Conservation (phyloP, 92 coral and sea anemone genomes). For the Metridium senile region DNA sequence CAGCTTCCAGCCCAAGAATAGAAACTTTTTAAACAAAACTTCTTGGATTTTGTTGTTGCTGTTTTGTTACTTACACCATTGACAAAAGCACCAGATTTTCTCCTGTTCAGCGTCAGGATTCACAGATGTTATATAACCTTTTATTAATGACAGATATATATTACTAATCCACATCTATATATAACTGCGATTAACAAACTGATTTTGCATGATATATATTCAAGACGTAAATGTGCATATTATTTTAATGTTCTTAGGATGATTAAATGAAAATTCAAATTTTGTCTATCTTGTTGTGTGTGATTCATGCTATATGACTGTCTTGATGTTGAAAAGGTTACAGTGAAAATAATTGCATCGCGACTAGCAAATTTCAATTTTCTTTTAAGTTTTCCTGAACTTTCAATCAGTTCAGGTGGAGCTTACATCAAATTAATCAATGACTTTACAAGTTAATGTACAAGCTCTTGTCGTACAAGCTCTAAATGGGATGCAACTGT, state of each 20-base stretch:
- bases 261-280: slow-evolving; percentile 5
- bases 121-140: neutral
- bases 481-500: too few species aligned
- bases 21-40: slow-evolving; percentile 5
- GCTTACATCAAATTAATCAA: too few species aligned
- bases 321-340: too few species aligned
- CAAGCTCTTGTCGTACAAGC: too few species aligned
- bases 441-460: too few species aligned
- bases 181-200: neutral
- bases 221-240: slow-evolving; percentile 9
- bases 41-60: slow-evolving; percentile 10
- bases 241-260: slow-evolving; percentile 1
- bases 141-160: neutral
- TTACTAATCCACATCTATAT: neutral
- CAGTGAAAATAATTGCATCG: too few species aligned
- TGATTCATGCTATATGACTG: neutral
- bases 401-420: too few species aligned
- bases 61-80: slow-evolving; percentile 10
- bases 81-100: slow-evolving; percentile 12
- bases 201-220: slow-evolving; percentile 10
- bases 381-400: too few species aligned
- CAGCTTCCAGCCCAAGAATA: neutral
- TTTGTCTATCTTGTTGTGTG: neutral
- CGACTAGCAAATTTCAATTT: too few species aligned
- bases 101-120: slow-evolving; percentile 5